Base-by-base conservation (phyloP, 1,140 invertebrate genomes). In the Ostrea edulis region DNA sequence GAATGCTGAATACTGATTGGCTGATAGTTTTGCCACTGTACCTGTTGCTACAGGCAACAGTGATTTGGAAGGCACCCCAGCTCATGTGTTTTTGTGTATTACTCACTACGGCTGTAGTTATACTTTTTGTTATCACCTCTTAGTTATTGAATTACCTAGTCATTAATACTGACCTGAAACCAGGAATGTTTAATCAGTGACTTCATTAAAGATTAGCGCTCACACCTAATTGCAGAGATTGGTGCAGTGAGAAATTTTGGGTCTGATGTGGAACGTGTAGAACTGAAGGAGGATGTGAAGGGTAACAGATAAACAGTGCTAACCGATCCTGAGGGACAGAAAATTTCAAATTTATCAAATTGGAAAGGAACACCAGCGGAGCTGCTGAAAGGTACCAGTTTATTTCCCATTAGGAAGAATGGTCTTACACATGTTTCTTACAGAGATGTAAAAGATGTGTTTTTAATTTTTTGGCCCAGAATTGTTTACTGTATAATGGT, bases 101-200 rank as follows among this genome's bases (percentile, higher is more conserved):
- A 71, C 68, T 71, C 68, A 71, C 68, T 29, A 35, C 25, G n/a
- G 12, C 25, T 71, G 68, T 71, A 35, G 11, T 29, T 29, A 71
- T 29, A 71, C 68, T 25, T 29, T 29, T 29, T 29, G 68, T 71
- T 71, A 71, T 71, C 68, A 71, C 25, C 29, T 71, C 29, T 9
- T 71, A 9, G 29, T 71, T 71, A 71, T 71, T 71, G 68, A 71
- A 71, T 71, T 71, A 71, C 68, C 68, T 71, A 58, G 8, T 71
- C 68, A 29, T 71, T 71, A 71, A 25, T 71, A 25, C 68, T 71
- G 68, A 71, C 68, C 68, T 25, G 22, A 71, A 71, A 12, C 12
- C 68, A 25, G 68, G 68, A 71, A 71, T 71, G 68, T 71, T 71
- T 71, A 71, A 71, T 71, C 68, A 71, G 68, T n/a, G 68, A 71